These are phyloP conservation scores for Pteropus alecto DNA, from an alignment of 2,113 vertebrate species.

Conservation along the genomic window DNA sequence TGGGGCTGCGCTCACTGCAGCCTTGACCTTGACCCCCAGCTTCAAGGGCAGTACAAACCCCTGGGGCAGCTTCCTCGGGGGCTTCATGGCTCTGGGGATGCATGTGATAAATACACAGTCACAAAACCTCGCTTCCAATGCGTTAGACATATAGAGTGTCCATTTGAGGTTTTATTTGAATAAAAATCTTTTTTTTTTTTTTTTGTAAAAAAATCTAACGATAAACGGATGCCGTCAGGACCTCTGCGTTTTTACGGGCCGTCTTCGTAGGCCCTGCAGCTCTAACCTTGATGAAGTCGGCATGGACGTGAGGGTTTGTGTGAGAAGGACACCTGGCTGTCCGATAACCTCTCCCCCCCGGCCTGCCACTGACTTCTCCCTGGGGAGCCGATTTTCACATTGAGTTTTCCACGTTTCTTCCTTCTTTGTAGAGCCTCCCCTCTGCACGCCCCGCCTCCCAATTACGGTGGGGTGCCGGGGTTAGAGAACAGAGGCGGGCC, in stretches of 20 bases:
- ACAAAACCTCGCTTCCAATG: background rate
- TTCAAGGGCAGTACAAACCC: background rate
- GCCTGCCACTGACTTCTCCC: fast-evolving
- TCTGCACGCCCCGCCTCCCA: fast-evolving
- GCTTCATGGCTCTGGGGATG: background rate
- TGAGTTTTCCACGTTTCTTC: background rate
- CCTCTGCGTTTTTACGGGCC: background rate
- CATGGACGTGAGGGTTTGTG: background rate
- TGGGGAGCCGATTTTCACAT: background rate
- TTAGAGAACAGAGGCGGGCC: fast-evolving
- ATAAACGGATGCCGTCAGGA: background rate
- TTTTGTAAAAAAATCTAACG: no score
- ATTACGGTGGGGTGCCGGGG: no score
- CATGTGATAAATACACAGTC: background rate
- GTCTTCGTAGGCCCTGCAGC: background rate
- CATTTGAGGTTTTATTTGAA: background rate
- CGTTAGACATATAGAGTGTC: background rate
- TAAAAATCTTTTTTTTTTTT: background rate
- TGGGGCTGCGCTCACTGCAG: background rate
- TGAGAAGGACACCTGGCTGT: background rate
- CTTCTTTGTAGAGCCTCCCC: background rate
- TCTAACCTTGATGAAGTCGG: background rate
- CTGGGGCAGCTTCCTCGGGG: background rate
- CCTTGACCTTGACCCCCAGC: background rate
- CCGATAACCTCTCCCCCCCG: background rate